Evolutionary conservation across 2,888 invertebrate genomes (phyloP), one percentile per base, ranked within the genome.

Genomic region (Drosophila meridionalis): DNA sequence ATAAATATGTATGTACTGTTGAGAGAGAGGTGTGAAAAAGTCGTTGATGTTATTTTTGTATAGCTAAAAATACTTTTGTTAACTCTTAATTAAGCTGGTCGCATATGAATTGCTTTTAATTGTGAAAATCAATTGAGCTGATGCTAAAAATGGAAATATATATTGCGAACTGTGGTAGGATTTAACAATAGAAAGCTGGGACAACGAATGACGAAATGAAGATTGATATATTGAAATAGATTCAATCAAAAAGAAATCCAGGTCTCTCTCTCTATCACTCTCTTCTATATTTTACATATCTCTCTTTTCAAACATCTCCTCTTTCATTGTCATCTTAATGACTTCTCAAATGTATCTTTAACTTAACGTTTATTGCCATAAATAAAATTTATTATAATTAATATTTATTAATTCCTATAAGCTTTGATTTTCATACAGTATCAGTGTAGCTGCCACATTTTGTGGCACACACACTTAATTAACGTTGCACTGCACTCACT

Each of bases 381-480:
- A 52, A 52, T 34, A 34, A 52, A 34, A 52, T 52, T 34, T 26
- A 28, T 38, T 42, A 42, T 56, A 56, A 30, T 56, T n/a, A 5
- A 40, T 30, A 56, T 55, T 55, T 55, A 55, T 40, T 30, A 56
- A 42, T 42, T 42, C 9, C 0, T 12, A 42, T 32, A 56, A 42
- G 28, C 42, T 30, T 14, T 30, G 28, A 42, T 56, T 56, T 56
- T 11, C 30, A 2, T 30, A 14, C 20, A 5, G 26, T 30, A 48
- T 28, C 28, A 38, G 30, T 7, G 34, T 47, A 28, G 64, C 69
- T 78, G 82, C 71, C 84, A 77, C 87, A 69, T 63, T 70, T 69
- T 50, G 65, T 82, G 87, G 72, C 83, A 86, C 73, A 69, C 72
- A 69, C 14, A 50, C 36, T 69, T 83, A 86, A 83, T 88, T 83